phyloP scores from a whole-genome alignment of 2,113 vertebrate species.

The Cacatua alba region DNA sequence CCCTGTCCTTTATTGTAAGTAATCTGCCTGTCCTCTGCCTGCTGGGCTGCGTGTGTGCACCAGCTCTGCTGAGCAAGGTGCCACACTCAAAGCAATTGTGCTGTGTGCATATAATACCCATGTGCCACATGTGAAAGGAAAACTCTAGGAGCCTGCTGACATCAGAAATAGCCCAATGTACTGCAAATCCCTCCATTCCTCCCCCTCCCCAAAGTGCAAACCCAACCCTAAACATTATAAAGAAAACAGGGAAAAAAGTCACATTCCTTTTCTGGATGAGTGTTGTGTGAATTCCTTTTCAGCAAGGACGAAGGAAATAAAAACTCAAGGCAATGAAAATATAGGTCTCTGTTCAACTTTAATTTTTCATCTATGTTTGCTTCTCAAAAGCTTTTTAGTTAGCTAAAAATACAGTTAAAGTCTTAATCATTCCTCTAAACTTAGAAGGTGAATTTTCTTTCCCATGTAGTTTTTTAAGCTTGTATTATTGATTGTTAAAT shows the following conservation, averaged over 20 bases:
- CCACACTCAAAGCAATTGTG: not conserved
- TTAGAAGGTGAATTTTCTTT: not conserved
- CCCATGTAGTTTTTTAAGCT: not conserved
- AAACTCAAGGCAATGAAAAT: not conserved
- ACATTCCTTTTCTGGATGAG: not conserved
- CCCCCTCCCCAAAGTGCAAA: not conserved
- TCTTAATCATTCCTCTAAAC: not conserved
- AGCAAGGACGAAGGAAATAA: not conserved
- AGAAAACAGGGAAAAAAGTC: not conserved
- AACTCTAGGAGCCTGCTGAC: not conserved
- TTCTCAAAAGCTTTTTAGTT: not conserved
- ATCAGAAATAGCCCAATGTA: not conserved
- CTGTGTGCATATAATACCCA: not conserved
- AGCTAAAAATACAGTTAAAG: constrained; percentile 33
- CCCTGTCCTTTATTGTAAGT: not conserved
- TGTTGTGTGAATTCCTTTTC: not conserved
- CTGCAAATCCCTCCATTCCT: not conserved
- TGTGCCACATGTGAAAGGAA: no score
- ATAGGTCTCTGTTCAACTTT: not conserved
- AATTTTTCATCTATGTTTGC: constrained; percentile 7
- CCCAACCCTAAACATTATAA: not conserved
- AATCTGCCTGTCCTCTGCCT: not conserved
- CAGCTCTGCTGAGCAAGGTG: not conserved
- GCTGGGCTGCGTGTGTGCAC: not conserved
- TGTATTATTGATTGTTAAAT: not conserved